Base-by-base conservation (phyloP, 2,888 invertebrate genomes). In the Junonia oenone region DNA sequence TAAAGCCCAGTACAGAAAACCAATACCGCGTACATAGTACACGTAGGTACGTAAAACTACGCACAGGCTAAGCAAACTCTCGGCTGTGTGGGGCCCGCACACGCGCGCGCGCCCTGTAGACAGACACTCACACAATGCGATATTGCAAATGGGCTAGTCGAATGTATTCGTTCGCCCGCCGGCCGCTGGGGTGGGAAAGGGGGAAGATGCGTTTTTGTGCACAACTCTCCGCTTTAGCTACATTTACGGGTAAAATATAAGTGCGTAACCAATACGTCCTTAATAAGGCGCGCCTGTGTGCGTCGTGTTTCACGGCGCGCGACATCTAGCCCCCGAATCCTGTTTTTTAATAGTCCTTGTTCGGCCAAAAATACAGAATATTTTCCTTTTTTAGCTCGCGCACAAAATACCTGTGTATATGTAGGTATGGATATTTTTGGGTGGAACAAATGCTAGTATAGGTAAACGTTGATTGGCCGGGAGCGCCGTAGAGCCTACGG, bases 131-230 rank as follows among this genome's bases (percentile, higher is more conserved):
- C 89, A 89, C 89, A 86, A 85, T 83, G 83, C 72, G 75, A 84
- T 82, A 83, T 86, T 84, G 86, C 88, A 86, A 88, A 89, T 89
- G 84, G 87, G 85, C 90, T 87, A 87, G 83, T 88, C 87, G 86
- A 87, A 88, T 88, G 89, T 86, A 87, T 85, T 87, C 85, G 83
- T 83, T 84, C 83, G 76, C 79, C 83, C 79, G 79, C 73, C 80
- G 78, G 77, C 79, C 74, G 71, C 65, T 68, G 77, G 78, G 78
- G 75, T 70, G 70, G 67, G 63, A 68, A 73, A 79, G 78, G 76
- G 78, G 72, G 73, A 83, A 84, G 86, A 88, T 90, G 90, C 90
- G 88, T 89, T 89, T 90, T 90, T 90, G 87, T 88, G 85, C 86
- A 84, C 71, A 75, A 77, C 78, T 76, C 78, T 74, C 73, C 73